These are phyloP conservation scores for Leptinotarsa undecemlineata DNA, from an alignment of 1,140 invertebrate species.

Conservation along the genomic window DNA sequence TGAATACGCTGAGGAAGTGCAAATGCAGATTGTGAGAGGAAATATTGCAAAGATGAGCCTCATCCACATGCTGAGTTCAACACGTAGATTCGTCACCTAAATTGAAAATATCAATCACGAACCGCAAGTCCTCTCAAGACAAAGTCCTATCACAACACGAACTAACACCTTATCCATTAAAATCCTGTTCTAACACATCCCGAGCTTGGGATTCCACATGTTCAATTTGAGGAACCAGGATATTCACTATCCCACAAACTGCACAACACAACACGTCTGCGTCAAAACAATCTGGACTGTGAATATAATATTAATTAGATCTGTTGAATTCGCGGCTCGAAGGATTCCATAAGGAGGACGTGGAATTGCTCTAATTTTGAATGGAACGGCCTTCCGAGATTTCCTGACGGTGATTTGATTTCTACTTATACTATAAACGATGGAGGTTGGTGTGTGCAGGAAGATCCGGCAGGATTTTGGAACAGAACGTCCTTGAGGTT, in stretches of 20 bases:
- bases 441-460: not conserved
- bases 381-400: not conserved
- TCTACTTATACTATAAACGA: not conserved
- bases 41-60: too few relatives aligned
- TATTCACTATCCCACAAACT: not conserved
- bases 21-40: too few relatives aligned
- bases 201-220: not conserved
- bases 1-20: too few relatives aligned
- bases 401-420: not conserved
- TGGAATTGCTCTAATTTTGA: slow-evolving; percentile 5
- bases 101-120: too few relatives aligned
- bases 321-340: slow-evolving; percentile 2
- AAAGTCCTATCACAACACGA: too few relatives aligned
- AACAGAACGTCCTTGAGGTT: too few relatives aligned
- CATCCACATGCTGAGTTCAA: too few relatives aligned
- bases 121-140: too few relatives aligned
- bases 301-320: slow-evolving; percentile 19
- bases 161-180: too few relatives aligned
- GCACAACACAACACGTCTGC: slow-evolving; percentile 5
- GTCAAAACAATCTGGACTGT: slow-evolving; percentile 19
- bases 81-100: too few relatives aligned
- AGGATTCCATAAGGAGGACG: not conserved
- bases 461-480: too few relatives aligned
- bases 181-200: too few relatives aligned
- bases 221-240: not conserved